phyloP scores from a whole-genome alignment of 2,113 vertebrate genomes.

The Ceyx cyanopectus region DNA sequence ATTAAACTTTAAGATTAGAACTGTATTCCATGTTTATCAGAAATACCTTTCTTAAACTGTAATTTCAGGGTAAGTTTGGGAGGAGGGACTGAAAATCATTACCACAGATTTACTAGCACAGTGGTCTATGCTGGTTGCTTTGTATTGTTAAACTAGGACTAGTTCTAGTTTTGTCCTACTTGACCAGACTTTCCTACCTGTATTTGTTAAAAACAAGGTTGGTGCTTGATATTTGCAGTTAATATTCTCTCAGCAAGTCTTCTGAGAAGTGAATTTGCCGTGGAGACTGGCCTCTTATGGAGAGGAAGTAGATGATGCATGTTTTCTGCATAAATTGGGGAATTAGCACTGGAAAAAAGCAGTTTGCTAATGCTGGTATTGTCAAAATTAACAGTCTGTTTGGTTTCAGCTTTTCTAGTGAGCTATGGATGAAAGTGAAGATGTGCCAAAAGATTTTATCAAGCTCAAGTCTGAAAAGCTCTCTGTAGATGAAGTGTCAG shows the following conservation, averaged over 20 bases:
- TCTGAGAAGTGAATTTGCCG: neutral
- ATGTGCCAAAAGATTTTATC: conserved; percentile 79
- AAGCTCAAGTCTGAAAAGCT: conserved; percentile 84
- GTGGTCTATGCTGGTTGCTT: neutral
- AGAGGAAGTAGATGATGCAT: neutral
- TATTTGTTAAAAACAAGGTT: neutral
- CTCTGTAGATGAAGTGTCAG: conserved; percentile 83
- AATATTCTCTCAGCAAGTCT: neutral
- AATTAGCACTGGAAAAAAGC: neutral
- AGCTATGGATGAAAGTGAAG: conserved; percentile 54
- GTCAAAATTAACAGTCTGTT: neutral
- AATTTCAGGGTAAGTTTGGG: neutral
- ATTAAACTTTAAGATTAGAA: neutral
- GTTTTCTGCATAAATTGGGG: neutral
- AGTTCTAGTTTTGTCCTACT: neutral
- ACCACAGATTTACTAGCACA: neutral
- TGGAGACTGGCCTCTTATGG: neutral
- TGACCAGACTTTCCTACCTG: neutral
- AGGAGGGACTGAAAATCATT: neutral
- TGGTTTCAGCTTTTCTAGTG: conserved; percentile 49
- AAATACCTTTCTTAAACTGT: neutral
- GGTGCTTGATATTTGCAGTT: neutral
- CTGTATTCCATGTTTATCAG: neutral
- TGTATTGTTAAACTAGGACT: neutral
- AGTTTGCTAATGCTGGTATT: neutral